Evolutionary conservation across 2,113 vertebrate genomes (phyloP).

Genomic region (Setophaga coronata): DNA sequence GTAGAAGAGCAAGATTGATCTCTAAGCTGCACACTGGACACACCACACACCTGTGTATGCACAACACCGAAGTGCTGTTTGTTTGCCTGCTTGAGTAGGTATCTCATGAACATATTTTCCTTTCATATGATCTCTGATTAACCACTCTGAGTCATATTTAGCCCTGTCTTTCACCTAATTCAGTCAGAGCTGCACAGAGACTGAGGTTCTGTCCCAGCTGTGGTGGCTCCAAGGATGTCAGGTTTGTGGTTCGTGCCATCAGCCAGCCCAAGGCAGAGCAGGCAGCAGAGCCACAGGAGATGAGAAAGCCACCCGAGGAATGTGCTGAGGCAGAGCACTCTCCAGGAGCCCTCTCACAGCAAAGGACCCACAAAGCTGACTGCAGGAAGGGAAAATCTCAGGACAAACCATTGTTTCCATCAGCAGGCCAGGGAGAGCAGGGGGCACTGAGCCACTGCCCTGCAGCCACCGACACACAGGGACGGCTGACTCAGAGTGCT

Average conservation of each 20-base stretch:
- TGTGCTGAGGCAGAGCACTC: accelerated
- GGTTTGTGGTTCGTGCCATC: neutral
- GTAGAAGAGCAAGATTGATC: neutral
- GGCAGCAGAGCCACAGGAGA: neutral
- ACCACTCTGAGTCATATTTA: neutral
- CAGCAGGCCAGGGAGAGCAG: neutral
- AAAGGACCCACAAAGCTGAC: neutral
- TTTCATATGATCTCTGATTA: neutral
- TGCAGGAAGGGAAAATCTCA: neutral
- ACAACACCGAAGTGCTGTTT: neutral
- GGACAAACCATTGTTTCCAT: accelerated
- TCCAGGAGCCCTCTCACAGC: neutral
- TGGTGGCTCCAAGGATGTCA: neutral
- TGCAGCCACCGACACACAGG: neutral
- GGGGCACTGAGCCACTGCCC: neutral
- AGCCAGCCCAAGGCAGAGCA: neutral
- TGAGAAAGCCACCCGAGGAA: neutral
- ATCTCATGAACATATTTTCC: neutral
- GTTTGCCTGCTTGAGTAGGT: neutral
- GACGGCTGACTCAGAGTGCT: accelerated
- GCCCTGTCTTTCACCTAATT: neutral
- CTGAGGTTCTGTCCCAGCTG: neutral
- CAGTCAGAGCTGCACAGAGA: neutral
- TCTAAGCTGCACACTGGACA: neutral
- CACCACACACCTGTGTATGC: neutral